Evolutionary conservation across 1,140 invertebrate species (phyloP).

Genomic region (Drosophila santomea): DNA sequence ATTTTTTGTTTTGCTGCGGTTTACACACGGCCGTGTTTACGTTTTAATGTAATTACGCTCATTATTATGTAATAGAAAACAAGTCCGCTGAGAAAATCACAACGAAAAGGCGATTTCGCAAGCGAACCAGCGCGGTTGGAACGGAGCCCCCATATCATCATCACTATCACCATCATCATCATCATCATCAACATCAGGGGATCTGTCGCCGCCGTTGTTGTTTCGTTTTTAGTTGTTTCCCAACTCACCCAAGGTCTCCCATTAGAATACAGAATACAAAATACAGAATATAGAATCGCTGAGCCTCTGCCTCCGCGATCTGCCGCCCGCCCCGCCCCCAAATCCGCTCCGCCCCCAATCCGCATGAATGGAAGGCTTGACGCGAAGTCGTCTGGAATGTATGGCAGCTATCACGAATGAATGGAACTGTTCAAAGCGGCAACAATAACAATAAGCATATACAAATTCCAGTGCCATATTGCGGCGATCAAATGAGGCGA

Average conservation of each 20-base stretch:
- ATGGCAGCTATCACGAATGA: conserved; percentile 33
- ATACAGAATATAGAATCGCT: conserved; percentile 39
- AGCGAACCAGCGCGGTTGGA: conserved; percentile 9
- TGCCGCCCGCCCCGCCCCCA: neutral
- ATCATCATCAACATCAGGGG: neutral
- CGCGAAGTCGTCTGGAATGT: conserved; percentile 35
- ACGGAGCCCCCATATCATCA: conserved; percentile 23
- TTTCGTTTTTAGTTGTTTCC: conserved; percentile 11
- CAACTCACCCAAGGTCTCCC: conserved; percentile 47
- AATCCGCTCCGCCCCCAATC: neutral
- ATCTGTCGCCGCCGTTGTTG: conserved; percentile 29
- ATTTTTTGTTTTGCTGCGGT: conserved; percentile 33
- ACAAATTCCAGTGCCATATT: conserved; percentile 60
- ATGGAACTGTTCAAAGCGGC: conserved; percentile 41
- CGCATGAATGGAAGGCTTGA: conserved; percentile 46
- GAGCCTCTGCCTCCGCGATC: neutral
- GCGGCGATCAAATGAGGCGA: conserved; percentile 28
- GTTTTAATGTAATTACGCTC: conserved; percentile 37
- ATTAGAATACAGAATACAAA: conserved; percentile 55
- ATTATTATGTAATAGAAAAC: conserved; percentile 55
- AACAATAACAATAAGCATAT: conserved; percentile 60
- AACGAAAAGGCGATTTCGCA: conserved; percentile 24
- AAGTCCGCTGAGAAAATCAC: conserved; percentile 29
- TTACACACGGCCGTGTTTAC: conserved; percentile 33
- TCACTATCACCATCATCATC: neutral